These are phyloP conservation scores for Acronicta alni DNA, from an alignment of 2,888 invertebrate species.

Conservation along the genomic window DNA sequence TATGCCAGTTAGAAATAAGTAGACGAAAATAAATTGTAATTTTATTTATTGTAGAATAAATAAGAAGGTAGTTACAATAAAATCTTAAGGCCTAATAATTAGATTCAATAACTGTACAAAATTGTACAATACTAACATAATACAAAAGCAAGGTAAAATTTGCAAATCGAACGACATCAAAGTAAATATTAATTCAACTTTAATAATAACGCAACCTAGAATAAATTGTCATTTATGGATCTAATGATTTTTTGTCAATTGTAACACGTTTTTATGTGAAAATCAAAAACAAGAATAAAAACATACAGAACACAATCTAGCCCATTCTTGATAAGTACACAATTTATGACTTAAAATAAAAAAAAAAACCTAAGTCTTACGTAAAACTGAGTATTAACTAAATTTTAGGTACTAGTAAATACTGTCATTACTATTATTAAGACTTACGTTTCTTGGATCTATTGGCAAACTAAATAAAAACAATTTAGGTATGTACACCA, in stretches of 20 bases:
- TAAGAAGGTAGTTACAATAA: slow-evolving; percentile 72
- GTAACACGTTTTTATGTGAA: not conserved
- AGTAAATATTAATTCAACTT: not conserved
- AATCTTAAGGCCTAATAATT: slow-evolving; percentile 72
- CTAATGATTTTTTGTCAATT: not conserved
- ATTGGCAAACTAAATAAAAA: not conserved
- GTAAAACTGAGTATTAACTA: slow-evolving; percentile 70
- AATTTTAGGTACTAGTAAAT: slow-evolving; percentile 72
- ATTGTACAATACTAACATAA: slow-evolving; percentile 75
- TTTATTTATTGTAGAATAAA: slow-evolving; percentile 76
- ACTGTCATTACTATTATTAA: slow-evolving; percentile 62
- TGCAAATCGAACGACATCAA: slow-evolving; percentile 17
- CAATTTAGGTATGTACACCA: not conserved
- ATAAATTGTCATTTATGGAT: slow-evolving; percentile 5
- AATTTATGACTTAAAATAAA: slow-evolving; percentile 37
- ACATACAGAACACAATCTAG: slow-evolving; percentile 22
- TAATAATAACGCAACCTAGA: slow-evolving; percentile 6
- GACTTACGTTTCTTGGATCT: slow-evolving; percentile 23
- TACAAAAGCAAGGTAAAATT: slow-evolving; percentile 44
- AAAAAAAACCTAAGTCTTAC: slow-evolving; percentile 39
- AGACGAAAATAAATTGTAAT: slow-evolving; percentile 48
- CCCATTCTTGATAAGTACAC: slow-evolving; percentile 12
- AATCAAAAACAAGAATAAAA: slow-evolving; percentile 11
- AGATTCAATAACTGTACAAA: slow-evolving; percentile 86
- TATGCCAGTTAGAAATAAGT: slow-evolving; percentile 34